Percentiles rank a stretch among this genome's conserved stretches.
Evolutionary conservation across 2,113 vertebrate genomes (phyloP).

Genomic region (Nymphicus hollandicus): DNA sequence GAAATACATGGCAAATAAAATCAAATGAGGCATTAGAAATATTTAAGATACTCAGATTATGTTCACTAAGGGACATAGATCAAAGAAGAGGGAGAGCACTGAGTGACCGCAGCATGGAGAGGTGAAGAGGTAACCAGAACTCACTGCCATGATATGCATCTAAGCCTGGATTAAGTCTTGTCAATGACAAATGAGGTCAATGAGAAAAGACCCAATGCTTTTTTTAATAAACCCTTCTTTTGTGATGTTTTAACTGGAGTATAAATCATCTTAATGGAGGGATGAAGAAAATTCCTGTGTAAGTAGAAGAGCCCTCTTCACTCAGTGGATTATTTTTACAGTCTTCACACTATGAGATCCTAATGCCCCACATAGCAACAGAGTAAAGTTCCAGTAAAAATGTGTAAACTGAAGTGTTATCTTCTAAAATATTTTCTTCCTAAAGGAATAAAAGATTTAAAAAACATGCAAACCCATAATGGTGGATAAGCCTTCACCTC

Average conservation of each 20-base stretch:
- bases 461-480: neutral
- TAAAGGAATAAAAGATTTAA: slow-evolving; percentile 38
- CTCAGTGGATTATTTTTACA: neutral
- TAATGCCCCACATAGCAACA: neutral
- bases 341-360: neutral
- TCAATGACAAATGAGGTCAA: neutral
- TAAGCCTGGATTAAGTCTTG: neutral
- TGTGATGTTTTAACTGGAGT: neutral
- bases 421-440: slow-evolving; percentile 37
- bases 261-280: neutral
- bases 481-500: neutral
- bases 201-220: fast-evolving
- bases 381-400: neutral
- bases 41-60: neutral
- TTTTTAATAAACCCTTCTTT: neutral
- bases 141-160: fast-evolving
- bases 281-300: neutral
- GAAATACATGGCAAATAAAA: neutral
- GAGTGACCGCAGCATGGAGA: neutral
- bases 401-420: slow-evolving; percentile 20
- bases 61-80: neutral
- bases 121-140: neutral
- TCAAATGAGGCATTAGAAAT: neutral
- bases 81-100: neutral
- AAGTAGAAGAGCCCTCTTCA: neutral